Evolutionary conservation across 2,888 invertebrate species (phyloP).

Genomic region (Digitonthophagus gazella): DNA sequence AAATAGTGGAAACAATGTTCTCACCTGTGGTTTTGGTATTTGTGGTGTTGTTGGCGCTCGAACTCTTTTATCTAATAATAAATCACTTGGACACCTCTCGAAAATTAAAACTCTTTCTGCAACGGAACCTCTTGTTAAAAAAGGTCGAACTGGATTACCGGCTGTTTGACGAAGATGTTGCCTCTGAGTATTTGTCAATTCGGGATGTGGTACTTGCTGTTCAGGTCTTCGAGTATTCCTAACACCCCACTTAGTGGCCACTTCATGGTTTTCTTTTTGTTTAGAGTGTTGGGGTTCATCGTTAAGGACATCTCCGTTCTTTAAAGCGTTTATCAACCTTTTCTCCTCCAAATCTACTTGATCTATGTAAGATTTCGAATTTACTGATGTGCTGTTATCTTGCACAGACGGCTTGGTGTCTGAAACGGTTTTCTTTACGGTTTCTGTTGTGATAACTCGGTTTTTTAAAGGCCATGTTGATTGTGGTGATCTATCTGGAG

Average conservation of each 20-base stretch:
- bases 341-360: slow-evolving; percentile 82
- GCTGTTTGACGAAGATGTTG: slow-evolving; percentile 54
- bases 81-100: slow-evolving; percentile 83
- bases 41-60: slow-evolving; percentile 44
- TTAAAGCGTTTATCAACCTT: slow-evolving; percentile 72
- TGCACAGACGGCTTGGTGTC: slow-evolving; percentile 30
- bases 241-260: slow-evolving; percentile 47
- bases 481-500: slow-evolving; percentile 58
- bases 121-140: slow-evolving; percentile 85
- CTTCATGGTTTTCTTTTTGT: slow-evolving; percentile 35
- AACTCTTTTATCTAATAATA: slow-evolving; percentile 66
- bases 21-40: slow-evolving; percentile 47
- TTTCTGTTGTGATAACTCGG: slow-evolving; percentile 52
- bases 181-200: slow-evolving; percentile 60
- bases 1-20: too few species aligned
- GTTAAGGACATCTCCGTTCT: slow-evolving; percentile 66
- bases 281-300: slow-evolving; percentile 44
- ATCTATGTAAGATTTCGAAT: slow-evolving; percentile 48
- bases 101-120: slow-evolving; percentile 88
- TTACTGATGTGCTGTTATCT: slow-evolving; percentile 11
- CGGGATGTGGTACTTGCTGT: slow-evolving; percentile 64
- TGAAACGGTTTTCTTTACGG: slow-evolving; percentile 44
- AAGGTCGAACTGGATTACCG: slow-evolving; percentile 75
- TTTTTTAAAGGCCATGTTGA: slow-evolving; percentile 63
- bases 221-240: slow-evolving; percentile 51